A percentile compares a stretch with the other conserved stretches of the same genome.
These are phyloP conservation scores for Limanda limanda DNA, from an alignment of 2,113 vertebrate species.

Conservation along the genomic window DNA sequence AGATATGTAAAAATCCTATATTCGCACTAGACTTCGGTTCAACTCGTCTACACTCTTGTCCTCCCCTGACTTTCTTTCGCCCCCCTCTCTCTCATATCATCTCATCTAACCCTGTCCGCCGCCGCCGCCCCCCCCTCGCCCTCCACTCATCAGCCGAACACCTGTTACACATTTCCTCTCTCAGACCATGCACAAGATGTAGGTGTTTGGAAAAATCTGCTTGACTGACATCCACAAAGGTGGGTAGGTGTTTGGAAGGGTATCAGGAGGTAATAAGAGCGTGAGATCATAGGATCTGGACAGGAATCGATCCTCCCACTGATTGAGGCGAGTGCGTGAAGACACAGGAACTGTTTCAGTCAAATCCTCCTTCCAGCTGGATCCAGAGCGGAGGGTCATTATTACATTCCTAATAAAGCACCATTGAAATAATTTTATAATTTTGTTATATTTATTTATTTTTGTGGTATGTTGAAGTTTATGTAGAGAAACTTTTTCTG, in stretches of 20 bases:
- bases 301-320: constrained; percentile 69
- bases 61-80: constrained; percentile 49
- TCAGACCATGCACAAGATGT: constrained; percentile 67
- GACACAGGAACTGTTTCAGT: constrained; percentile 48
- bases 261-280: constrained; percentile 69
- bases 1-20: background rate
- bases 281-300: constrained; percentile 73
- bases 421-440: background rate
- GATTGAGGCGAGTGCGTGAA: constrained; percentile 55
- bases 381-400: constrained; percentile 25
- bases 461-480: no score
- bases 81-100: background rate
- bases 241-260: constrained; percentile 75
- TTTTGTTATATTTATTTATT: background rate
- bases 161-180: constrained; percentile 80
- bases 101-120: background rate
- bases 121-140: constrained; percentile 34
- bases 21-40: background rate
- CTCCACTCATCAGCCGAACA: constrained; percentile 75
- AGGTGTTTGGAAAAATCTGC: constrained; percentile 75
- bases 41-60: constrained; percentile 22
- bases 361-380: constrained; percentile 59
- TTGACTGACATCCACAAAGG: constrained; percentile 74
- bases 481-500: no score
- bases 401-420: no score